A percentile compares a stretch with the other conserved stretches of the same genome.
phyloP scores from a whole-genome alignment of 2,113 vertebrate species.

The Apeltes quadracus region DNA sequence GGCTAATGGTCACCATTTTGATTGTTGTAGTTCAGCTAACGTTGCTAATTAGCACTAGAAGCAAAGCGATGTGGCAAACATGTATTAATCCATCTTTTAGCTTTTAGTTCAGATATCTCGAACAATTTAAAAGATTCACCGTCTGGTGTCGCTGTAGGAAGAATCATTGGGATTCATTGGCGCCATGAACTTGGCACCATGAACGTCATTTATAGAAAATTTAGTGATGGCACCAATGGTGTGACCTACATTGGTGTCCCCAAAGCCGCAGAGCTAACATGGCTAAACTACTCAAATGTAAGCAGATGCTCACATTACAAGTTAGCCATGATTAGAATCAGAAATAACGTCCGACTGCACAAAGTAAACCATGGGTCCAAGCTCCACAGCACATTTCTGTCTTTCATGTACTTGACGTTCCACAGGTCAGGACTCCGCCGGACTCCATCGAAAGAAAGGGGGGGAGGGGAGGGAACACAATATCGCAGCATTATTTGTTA shows the following conservation, averaged over 20 bases:
- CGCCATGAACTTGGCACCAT: neutral
- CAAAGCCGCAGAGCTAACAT: neutral
- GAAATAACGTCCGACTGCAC: slow-evolving; percentile 1
- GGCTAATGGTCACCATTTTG: neutral
- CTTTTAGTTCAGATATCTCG: neutral
- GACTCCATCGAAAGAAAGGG: slow-evolving; percentile 15
- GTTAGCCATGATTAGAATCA: neutral
- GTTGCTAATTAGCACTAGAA: neutral
- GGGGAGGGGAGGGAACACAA: slow-evolving; percentile 22
- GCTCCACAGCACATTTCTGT: neutral
- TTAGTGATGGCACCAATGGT: neutral
- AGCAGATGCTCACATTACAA: neutral
- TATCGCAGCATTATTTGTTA: slow-evolving; percentile 36
- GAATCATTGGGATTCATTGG: neutral
- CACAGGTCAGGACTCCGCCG: neutral
- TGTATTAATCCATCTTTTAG: neutral
- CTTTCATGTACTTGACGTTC: neutral
- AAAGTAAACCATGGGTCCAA: slow-evolving; percentile 6
- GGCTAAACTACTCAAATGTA: neutral
- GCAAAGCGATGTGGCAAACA: neutral
- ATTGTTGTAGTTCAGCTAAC: neutral
- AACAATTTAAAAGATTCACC: too few species aligned
- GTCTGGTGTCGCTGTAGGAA: neutral
- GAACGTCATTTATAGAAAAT: neutral
- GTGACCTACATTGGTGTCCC: neutral